A percentile compares a stretch with the other conserved stretches of the same genome.
These are phyloP conservation scores for Odontesthes bonariensis DNA, from an alignment of 2,113 vertebrate species.

Conservation along the genomic window DNA sequence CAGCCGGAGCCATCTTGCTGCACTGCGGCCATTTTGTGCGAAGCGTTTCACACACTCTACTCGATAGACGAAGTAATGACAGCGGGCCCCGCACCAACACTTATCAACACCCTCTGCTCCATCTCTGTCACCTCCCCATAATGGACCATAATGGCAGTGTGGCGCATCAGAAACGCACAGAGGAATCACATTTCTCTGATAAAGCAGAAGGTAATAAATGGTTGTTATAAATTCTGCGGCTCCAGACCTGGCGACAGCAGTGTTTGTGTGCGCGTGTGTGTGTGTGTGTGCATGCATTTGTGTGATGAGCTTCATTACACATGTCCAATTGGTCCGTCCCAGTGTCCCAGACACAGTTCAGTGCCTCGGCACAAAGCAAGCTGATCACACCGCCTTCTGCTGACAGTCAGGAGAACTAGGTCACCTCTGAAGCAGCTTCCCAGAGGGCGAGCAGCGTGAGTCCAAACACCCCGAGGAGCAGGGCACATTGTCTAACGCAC, in stretches of 20 bases:
- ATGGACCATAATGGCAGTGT: conserved; percentile 67
- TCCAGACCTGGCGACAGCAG: conserved; percentile 44
- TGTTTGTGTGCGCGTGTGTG: conserved; percentile 26
- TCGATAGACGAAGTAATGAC: conserved; percentile 66
- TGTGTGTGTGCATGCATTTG: conserved; percentile 40
- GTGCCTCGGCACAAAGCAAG: conserved; percentile 78
- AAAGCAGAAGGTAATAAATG: conserved; percentile 74
- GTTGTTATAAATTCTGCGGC: conserved; percentile 71
- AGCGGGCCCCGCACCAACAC: conserved; percentile 51
- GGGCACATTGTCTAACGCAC: conserved; percentile 44
- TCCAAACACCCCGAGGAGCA: conserved; percentile 57
- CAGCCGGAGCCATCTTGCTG: conserved; percentile 71
- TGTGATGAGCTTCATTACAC: conserved; percentile 77
- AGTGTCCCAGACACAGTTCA: conserved; percentile 75
- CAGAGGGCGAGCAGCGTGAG: conserved; percentile 59
- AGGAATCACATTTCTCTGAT: conserved; percentile 70
- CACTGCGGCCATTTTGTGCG: conserved; percentile 76
- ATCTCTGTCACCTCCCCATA: conserved; percentile 70
- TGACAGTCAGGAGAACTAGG: conserved; percentile 79
- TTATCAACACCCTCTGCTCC: conserved; percentile 71
- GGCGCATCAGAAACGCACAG: conserved; percentile 44
- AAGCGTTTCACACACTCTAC: conserved; percentile 31
- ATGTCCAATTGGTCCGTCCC: conserved; percentile 71
- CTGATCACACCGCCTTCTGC: conserved; percentile 77
- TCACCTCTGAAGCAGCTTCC: conserved; percentile 78